Conservation (phyloP, 2,888 invertebrate genomes). For the Ophion obscuratus region DNA sequence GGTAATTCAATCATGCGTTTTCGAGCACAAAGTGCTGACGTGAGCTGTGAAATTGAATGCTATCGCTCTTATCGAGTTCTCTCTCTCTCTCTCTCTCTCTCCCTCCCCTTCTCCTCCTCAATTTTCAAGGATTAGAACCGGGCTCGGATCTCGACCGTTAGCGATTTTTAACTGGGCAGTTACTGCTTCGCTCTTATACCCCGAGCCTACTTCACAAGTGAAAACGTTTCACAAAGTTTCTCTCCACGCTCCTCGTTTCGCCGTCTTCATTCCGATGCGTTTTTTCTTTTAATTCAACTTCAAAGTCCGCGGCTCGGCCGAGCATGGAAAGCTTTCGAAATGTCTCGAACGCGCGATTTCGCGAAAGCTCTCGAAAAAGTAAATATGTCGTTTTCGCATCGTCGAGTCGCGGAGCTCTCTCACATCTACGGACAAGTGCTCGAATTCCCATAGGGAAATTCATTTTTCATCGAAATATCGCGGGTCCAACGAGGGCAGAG, state of each 20-base stretch:
- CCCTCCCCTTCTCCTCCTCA: conserved; percentile 36
- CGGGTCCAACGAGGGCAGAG: not conserved
- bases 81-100: not conserved
- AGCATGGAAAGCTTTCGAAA: conserved; percentile 31
- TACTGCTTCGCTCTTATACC: conserved; percentile 20
- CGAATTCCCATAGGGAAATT: not conserved
- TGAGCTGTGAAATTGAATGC: conserved; percentile 75
- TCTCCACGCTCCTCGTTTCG: not conserved
- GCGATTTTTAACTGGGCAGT: conserved; percentile 21
- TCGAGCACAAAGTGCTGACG: conserved; percentile 52
- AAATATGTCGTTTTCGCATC: conserved; percentile 29
- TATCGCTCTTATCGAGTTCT: conserved; percentile 66
- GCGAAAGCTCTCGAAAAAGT: conserved; percentile 20
- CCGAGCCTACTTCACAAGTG: not conserved
- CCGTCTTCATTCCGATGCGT: not conserved
- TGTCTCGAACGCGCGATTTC: conserved; percentile 1
- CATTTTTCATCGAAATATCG: conserved; percentile 6
- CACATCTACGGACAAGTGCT: not conserved
- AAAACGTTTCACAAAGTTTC: conserved; percentile 24
- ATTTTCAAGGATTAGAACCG: conserved; percentile 55
- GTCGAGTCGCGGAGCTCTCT: not conserved
- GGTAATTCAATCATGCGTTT: not conserved
- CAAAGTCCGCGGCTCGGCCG: conserved; percentile 1
- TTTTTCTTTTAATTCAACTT: conserved; percentile 19
- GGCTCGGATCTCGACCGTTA: conserved; percentile 10